phyloP scores from a whole-genome alignment of 2,797 vertebrate genomes.

The Miichthys miiuy region DNA sequence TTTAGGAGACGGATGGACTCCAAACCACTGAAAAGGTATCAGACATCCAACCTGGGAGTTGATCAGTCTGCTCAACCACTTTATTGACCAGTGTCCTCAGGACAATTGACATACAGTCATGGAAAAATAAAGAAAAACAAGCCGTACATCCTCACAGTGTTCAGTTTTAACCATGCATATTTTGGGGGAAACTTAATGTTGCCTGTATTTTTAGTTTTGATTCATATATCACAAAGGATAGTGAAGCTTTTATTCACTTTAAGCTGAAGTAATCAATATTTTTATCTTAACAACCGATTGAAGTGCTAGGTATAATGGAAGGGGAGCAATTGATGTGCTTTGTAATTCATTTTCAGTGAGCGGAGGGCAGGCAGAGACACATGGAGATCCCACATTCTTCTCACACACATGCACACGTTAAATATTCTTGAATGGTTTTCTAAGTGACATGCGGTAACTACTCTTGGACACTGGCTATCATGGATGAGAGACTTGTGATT shows the following conservation, averaged over 20 bases:
- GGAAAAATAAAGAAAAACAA: conserved; percentile 27
- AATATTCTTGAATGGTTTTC: too few relatives aligned
- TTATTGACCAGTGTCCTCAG: conserved; percentile 38
- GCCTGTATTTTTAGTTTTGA: not conserved
- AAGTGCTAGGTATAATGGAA: not conserved
- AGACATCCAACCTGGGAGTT: conserved; percentile 49
- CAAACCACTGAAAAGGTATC: conserved; percentile 56
- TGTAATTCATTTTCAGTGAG: too few relatives aligned
- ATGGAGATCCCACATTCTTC: too few relatives aligned
- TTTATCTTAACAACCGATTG: not conserved
- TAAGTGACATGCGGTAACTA: too few relatives aligned
- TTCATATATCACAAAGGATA: not conserved
- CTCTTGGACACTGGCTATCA: too few relatives aligned
- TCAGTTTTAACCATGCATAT: not conserved
- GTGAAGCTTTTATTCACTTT: not conserved
- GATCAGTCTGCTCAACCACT: conserved; percentile 48
- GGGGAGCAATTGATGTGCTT: too few relatives aligned
- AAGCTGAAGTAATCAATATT: not conserved
- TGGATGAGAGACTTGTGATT: too few relatives aligned
- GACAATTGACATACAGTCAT: conserved; percentile 8
- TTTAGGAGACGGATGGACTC: conserved; percentile 57
- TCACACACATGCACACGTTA: too few relatives aligned
- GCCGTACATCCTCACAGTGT: not conserved
- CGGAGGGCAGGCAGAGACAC: too few relatives aligned
- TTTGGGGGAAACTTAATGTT: not conserved